Evolutionary conservation across 2,113 vertebrate genomes (phyloP), one percentile per base, ranked within the genome.

Genomic region (Ursus arctos): DNA sequence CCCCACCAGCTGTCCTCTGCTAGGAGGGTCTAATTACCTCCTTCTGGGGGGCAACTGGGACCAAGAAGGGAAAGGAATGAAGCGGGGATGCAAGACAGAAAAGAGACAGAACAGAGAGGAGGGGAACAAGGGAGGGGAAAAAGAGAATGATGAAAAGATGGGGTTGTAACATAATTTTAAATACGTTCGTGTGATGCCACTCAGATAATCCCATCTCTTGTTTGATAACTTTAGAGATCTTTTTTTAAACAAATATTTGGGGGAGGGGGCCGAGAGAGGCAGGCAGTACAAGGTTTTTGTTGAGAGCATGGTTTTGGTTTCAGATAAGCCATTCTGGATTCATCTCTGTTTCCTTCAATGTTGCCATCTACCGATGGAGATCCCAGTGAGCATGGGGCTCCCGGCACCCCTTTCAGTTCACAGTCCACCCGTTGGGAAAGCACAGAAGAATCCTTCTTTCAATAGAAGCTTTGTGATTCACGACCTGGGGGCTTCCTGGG

Each of bases 401-500:
- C 28, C 40, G 33, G 31, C 13, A 8, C 79, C 4, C 3, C 21
- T 59, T 87, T 53, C 47, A 12, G 57, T n/a, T 77, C 69, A 71
- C 4, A n/a, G 77, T 51, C 31, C 6, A 31, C 21, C 53, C 6
- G 26, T n/a, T 0, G 6, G 22, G 43, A 82, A 49, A 91, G 6
- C 55, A 94, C 40, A 71, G n/a, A 69, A 57, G 11, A 88, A 82
- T 81, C 49, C 51, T 85, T 71, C 61, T 92, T 94, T 76, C 57
- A 55, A 12, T 22, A 65, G 86, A 74, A 79, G 40, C 3, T 67
- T 36, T 47, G 51, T 33, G 65, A 76, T 51, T 16, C 8, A 26
- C 6, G 28, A 14, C 16, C 22, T 19, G 16, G 36, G 51, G 16
- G 2, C 43, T 86, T 91, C 6, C 19, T 31, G 31, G 4, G 57